Base-by-base conservation (phyloP, 2,797 vertebrate genomes). In the Octomys mimax region DNA sequence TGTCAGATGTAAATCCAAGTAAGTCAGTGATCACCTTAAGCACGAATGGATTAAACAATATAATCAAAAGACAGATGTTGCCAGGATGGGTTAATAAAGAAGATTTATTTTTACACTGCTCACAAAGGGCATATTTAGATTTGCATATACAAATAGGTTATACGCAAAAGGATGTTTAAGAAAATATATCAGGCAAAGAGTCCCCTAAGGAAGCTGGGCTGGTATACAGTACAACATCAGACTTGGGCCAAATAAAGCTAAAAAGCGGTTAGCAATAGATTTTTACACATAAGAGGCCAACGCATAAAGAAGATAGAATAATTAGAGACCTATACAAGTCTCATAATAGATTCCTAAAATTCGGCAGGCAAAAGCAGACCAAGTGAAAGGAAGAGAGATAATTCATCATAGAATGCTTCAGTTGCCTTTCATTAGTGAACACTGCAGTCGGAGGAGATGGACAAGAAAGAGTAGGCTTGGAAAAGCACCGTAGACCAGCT, bases 401-500 rank as follows among this genome's bases (percentile, higher is more conserved):
- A 62, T 4, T 52, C n/a, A 21, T 42, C 39, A 39, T 0, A 1
- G 54, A 39, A 87, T 49, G 36, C 7, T 46, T 36, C 4, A 24
- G 7, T 7, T 22, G 42, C 26, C n/a, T 81, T 36, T 39, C 2
- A 86, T 10, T 24, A n/a, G 24, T 6, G 11, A 61, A 18, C 1
- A 57, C 28, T 13, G 33, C 57, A 36, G 10, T 28, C 26, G 24
- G 19, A 87, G 57, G 46, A 0, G 10, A 16, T 19, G 12, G 71
- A 22, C 57, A 57, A 36, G 42, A 16, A 10, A n/a, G 2, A 61
- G 24, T 16, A 46, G 42, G 10, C 77, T 21, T 31, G 11, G 5
- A 31, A 33, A 33, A 57, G 24, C 33, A 16, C n/a, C 19, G 8
- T 1, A 8, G 13, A 1, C 22, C 16, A 4, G 19, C 22, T 2